Evolutionary conservation across 2,888 invertebrate species (phyloP).

Genomic region (Lasioglossum leucozonium): DNA sequence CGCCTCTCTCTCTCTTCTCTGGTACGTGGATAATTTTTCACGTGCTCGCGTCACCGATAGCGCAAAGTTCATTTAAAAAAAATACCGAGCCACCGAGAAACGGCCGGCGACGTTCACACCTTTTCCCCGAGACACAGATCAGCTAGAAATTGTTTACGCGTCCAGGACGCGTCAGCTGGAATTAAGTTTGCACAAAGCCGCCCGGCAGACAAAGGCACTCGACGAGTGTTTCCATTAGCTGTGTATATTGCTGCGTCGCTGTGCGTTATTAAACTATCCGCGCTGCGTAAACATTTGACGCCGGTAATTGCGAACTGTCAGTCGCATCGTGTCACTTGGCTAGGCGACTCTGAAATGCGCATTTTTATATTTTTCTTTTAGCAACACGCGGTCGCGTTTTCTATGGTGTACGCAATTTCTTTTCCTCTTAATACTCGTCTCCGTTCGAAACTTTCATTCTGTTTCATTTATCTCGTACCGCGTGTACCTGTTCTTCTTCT

Average conservation of each 20-base stretch:
- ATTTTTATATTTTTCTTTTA: too few species aligned
- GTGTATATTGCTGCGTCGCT: background rate
- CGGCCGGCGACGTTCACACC: background rate
- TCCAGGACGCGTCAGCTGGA: background rate
- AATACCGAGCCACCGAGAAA: background rate
- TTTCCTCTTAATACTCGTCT: background rate
- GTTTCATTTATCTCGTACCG: background rate
- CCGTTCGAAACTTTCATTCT: background rate
- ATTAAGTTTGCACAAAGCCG: conserved; percentile 17
- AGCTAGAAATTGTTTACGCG: background rate
- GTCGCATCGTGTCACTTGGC: background rate
- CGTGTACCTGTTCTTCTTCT: background rate
- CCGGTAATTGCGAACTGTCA: conserved; percentile 11
- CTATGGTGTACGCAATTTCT: background rate
- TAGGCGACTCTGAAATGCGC: background rate
- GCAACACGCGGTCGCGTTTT: background rate
- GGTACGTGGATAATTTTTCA: background rate
- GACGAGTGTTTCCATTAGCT: conserved; percentile 31
- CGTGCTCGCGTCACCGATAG: background rate
- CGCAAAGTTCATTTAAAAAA: background rate
- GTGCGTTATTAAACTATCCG: conserved; percentile 37
- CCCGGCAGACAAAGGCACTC: background rate
- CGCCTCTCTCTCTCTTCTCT: background rate
- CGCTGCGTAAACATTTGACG: conserved; percentile 29
- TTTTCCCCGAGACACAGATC: background rate